These are phyloP conservation scores for Okapia johnstoni DNA, from an alignment of 2,113 vertebrate species.

Conservation along the genomic window DNA sequence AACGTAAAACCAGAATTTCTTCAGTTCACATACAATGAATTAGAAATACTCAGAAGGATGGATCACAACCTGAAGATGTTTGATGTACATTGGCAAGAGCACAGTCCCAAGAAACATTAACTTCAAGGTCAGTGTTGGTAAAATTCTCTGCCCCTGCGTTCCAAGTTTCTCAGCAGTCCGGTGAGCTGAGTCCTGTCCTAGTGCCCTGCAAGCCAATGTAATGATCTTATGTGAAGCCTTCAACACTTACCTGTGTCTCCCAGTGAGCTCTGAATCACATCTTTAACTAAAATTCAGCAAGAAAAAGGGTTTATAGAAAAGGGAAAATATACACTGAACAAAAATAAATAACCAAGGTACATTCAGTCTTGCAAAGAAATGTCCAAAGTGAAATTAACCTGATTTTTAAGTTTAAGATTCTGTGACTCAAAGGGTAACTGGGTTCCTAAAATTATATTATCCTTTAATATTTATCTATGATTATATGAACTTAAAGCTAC, in stretches of 20 bases:
- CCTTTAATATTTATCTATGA: neutral
- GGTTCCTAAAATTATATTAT: constrained; percentile 18
- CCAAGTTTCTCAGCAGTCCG: neutral
- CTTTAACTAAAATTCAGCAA: neutral
- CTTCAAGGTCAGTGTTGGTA: neutral
- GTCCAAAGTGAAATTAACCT: neutral
- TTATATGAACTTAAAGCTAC: neutral
- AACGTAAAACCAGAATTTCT: neutral
- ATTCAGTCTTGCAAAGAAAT: neutral
- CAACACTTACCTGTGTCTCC: neutral
- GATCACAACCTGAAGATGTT: neutral
- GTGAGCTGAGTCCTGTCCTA: neutral
- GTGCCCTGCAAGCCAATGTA: neutral
- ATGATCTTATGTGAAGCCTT: neutral
- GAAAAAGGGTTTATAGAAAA: neutral
- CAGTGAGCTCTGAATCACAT: neutral
- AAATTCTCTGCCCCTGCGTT: neutral
- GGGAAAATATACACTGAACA: neutral
- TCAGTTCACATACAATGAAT: neutral
- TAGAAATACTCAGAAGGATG: neutral
- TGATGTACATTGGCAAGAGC: neutral
- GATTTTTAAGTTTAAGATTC: neutral
- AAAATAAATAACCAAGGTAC: neutral
- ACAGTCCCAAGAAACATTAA: neutral
- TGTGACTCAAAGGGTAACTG: neutral